Conservation (phyloP, 2,113 vertebrate species). For the Ophthalmolycus amberensis region DNA sequence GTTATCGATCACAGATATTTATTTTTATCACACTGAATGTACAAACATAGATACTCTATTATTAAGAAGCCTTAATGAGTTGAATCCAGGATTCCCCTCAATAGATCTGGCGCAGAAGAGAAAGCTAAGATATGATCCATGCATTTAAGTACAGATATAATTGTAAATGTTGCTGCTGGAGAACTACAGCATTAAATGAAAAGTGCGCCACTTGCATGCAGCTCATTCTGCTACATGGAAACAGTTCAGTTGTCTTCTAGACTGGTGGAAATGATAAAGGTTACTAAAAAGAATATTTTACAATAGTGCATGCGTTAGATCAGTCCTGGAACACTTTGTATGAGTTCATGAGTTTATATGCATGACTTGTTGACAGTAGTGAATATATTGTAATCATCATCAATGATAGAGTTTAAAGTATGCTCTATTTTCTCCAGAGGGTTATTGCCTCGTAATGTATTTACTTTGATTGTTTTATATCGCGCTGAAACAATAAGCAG, state of each 20-base stretch:
- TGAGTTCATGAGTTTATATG: not conserved
- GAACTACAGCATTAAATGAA: not conserved
- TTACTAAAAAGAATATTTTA: not conserved
- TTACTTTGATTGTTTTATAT: not conserved
- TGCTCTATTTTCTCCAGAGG: not conserved
- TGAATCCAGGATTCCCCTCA: not conserved
- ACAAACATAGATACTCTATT: not conserved
- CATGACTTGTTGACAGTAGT: not conserved
- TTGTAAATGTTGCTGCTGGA: not conserved
- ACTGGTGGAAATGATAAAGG: not conserved
- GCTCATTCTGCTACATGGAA: not conserved
- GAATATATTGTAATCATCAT: not conserved
- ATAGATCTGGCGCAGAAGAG: not conserved
- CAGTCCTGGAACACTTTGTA: not conserved
- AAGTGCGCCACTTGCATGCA: not conserved
- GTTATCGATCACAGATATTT: not conserved
- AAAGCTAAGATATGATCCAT: not conserved
- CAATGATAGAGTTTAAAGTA: not conserved
- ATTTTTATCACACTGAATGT: not conserved
- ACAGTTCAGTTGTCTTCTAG: not conserved
- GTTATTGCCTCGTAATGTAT: not conserved
- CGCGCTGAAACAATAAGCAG: not conserved
- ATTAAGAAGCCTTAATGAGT: not conserved
- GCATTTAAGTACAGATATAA: not conserved
- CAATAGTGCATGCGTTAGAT: not conserved